Percentiles rank a stretch among this genome's conserved stretches.
These are phyloP conservation scores for Spatulosminthurus flaviceps DNA, from an alignment of 2,888 invertebrate genomes.

Conservation along the genomic window DNA sequence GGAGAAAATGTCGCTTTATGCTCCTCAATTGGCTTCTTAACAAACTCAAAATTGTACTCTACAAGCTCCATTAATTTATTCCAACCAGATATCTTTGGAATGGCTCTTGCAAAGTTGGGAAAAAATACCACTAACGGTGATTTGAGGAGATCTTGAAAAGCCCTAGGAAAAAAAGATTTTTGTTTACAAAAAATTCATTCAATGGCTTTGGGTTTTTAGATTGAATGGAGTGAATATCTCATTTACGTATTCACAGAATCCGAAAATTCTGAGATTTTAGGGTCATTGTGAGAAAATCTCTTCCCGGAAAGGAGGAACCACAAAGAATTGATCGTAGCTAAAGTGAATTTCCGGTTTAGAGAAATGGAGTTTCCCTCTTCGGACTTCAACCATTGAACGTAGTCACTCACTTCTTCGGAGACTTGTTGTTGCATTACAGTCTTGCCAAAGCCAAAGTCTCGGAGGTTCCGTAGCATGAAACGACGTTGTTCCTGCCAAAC, in stretches of 20 bases:
- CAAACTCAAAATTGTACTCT: neutral
- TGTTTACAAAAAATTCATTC: neutral
- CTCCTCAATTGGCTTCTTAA: slow-evolving; percentile 13
- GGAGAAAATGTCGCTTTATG: neutral
- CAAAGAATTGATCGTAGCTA: slow-evolving; percentile 49
- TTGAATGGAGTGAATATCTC: neutral
- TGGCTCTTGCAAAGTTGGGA: slow-evolving; percentile 11
- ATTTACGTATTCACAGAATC: neutral
- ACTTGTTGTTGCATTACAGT: slow-evolving; percentile 42
- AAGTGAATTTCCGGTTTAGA: slow-evolving; percentile 45
- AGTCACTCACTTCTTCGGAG: slow-evolving; percentile 46
- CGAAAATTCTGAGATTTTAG: neutral
- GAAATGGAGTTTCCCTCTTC: slow-evolving; percentile 42
- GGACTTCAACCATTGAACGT: slow-evolving; percentile 39
- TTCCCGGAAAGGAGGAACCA: slow-evolving; percentile 51
- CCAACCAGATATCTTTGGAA: slow-evolving; percentile 30
- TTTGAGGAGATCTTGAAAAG: neutral
- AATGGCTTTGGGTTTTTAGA: neutral
- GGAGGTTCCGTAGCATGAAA: slow-evolving; percentile 45
- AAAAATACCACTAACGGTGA: slow-evolving; percentile 12
- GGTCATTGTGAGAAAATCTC: slow-evolving; percentile 36
- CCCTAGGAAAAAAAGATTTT: neutral
- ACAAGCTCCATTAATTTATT: neutral
- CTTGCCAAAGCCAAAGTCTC: slow-evolving; percentile 51
- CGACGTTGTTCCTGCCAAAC: slow-evolving; percentile 49